Conservation (phyloP, 2,113 vertebrate genomes). For the Cephalopterus ornatus region DNA sequence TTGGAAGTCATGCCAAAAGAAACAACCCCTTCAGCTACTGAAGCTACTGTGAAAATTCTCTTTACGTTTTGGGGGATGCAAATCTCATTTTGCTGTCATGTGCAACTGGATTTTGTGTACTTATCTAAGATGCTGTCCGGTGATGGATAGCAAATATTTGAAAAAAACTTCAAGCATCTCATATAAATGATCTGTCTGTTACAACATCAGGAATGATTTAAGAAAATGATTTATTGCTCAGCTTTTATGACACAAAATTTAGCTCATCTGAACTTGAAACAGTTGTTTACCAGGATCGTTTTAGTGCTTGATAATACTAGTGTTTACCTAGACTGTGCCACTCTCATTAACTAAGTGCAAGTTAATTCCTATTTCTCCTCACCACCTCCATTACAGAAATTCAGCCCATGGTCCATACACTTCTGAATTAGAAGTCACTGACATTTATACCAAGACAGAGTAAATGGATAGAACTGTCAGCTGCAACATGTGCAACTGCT, state of each 20-base stretch:
- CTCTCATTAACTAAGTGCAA: not conserved
- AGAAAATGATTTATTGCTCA: not conserved
- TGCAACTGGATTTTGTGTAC: not conserved
- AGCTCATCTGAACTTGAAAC: not conserved
- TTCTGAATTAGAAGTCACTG: not conserved
- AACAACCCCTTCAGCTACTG: not conserved
- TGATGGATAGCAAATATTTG: not conserved
- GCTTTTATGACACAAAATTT: not conserved
- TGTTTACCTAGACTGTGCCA: not conserved
- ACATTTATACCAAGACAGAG: not conserved
- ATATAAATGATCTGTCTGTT: not conserved
- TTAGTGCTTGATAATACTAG: not conserved
- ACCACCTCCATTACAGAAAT: not conserved
- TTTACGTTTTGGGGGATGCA: not conserved
- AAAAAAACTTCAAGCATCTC: not conserved
- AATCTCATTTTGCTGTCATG: not conserved
- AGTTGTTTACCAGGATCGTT: not conserved
- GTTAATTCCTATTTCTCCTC: not conserved
- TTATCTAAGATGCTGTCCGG: not conserved
- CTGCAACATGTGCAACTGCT: not conserved
- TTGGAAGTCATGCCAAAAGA: not conserved
- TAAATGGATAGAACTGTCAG: not conserved
- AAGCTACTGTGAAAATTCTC: slow-evolving; percentile 26
- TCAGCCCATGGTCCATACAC: not conserved
- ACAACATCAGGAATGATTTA: not conserved